Conservation (phyloP, 2,113 vertebrate species). For the Crotalus horridus region DNA sequence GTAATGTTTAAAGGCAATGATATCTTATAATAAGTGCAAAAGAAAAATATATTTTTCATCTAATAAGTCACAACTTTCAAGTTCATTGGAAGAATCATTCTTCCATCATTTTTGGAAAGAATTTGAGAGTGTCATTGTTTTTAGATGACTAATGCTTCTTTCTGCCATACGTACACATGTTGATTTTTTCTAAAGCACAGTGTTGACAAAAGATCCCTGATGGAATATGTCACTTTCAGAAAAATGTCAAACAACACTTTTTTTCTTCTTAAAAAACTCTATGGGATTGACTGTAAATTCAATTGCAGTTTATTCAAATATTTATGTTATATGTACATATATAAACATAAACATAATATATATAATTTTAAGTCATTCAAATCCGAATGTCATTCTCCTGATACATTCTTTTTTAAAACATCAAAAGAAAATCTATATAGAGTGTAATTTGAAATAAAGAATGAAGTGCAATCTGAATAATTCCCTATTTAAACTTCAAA, state of each 20-base stretch:
- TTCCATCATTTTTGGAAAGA: background rate
- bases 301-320: background rate
- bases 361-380: background rate
- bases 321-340: background rate
- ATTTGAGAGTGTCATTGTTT: conserved; percentile 9
- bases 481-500: background rate
- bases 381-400: too few species aligned
- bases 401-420: background rate
- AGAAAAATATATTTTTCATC: background rate
- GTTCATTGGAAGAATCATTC: background rate
- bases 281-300: conserved; percentile 17
- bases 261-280: conserved; percentile 19
- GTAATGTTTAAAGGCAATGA: background rate
- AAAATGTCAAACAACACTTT: conserved; percentile 20
- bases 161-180: background rate
- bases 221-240: conserved; percentile 20
- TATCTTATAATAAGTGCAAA: background rate
- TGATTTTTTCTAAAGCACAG: conserved; percentile 33
- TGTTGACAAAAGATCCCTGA: conserved; percentile 11
- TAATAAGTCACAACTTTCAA: background rate
- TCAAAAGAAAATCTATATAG: background rate
- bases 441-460: background rate
- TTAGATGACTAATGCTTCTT: background rate
- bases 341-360: background rate
- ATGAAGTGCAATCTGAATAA: background rate